Conservation (phyloP, 2,888 invertebrate species). For the Ectobius pallidus region DNA sequence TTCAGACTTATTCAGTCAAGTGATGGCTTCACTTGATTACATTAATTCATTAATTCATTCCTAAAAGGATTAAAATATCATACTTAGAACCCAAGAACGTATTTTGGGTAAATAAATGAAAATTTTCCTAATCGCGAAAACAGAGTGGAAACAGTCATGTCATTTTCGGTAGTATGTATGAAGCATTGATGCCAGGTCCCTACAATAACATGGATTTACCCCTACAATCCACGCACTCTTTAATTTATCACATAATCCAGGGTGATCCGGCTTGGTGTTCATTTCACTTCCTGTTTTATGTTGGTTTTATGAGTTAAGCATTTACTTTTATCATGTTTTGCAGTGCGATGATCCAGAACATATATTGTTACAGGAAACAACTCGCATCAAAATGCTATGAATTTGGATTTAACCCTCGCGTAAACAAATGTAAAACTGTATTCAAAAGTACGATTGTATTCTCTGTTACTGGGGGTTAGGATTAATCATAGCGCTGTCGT, state of each 20-base stretch:
- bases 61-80: too few relatives aligned
- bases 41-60: too few relatives aligned
- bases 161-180: too few relatives aligned
- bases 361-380: constrained; percentile 1
- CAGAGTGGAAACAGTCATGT: too few relatives aligned
- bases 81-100: too few relatives aligned
- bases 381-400: not conserved
- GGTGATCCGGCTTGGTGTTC: not conserved
- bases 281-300: constrained; percentile 5
- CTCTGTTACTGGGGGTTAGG: not conserved
- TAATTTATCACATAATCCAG: constrained; percentile 11
- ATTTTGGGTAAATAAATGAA: too few relatives aligned
- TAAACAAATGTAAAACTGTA: not conserved
- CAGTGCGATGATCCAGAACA: constrained; percentile 1
- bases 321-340: not conserved
- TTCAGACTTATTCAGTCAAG: too few relatives aligned
- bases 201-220: not conserved
- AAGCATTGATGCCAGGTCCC: too few relatives aligned
- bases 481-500: too few relatives aligned
- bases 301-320: not conserved
- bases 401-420: not conserved
- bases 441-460: not conserved
- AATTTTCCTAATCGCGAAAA: too few relatives aligned
- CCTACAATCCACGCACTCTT: constrained; percentile 7
- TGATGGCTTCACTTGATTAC: too few relatives aligned